Conservation (phyloP, 2,113 vertebrate genomes). For the Myxocyprinus asiaticus region DNA sequence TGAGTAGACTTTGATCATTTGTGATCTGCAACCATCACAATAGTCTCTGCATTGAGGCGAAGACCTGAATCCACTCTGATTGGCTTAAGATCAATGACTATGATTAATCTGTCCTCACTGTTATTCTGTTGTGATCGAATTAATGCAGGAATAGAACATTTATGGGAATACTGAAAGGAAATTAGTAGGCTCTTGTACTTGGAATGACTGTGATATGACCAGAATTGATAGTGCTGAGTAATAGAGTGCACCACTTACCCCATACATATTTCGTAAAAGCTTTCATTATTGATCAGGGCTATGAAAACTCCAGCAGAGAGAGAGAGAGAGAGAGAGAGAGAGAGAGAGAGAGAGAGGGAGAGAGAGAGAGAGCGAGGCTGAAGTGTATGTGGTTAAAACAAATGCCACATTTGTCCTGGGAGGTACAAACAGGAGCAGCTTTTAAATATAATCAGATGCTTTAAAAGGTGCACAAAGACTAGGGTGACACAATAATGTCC, state of each 20-base stretch:
- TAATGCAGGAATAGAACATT: constrained; percentile 20
- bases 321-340: background rate
- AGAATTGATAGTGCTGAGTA: background rate
- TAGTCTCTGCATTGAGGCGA: background rate
- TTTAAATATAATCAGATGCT: constrained; percentile 23
- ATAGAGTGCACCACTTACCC: background rate
- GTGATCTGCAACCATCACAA: background rate
- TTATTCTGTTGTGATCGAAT: constrained; percentile 33
- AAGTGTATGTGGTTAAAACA: background rate
- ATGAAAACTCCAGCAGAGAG: background rate
- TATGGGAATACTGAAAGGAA: background rate
- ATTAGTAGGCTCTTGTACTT: background rate
- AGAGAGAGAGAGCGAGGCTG: background rate
- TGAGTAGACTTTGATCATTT: constrained; percentile 9
- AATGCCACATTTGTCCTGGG: constrained; percentile 3
- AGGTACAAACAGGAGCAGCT: constrained; percentile 15
- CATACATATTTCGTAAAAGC: background rate
- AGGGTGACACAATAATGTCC: constrained; percentile 46
- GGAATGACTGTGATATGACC: background rate
- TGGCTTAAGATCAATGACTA: constrained; percentile 24
- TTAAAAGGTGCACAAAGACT: constrained; percentile 34
- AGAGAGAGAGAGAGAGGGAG: background rate
- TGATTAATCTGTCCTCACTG: constrained; percentile 29
- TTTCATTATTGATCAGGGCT: constrained; percentile 17
- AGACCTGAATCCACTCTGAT: background rate